A percentile compares a stretch with the other conserved stretches of the same genome.
phyloP scores from a whole-genome alignment of 2,888 invertebrate genomes.

The Tillus elongatus region DNA sequence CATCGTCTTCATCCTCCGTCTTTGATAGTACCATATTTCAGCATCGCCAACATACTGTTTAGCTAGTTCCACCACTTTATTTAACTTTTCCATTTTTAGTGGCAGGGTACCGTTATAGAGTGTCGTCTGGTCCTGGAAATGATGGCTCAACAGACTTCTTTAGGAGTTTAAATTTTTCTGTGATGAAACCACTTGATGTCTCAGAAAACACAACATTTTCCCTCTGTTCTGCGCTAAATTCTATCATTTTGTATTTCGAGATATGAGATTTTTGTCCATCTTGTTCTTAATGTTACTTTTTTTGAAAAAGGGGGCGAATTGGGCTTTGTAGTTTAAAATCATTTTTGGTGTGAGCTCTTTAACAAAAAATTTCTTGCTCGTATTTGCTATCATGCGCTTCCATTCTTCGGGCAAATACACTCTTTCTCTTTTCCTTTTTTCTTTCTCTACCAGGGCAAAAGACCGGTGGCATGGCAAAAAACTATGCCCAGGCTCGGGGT shows the following conservation, averaged over 20 bases:
- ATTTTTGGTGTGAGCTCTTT: neutral
- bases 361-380: neutral
- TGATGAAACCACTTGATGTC: neutral
- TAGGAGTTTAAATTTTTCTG: neutral
- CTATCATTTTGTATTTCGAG: too few relatives aligned
- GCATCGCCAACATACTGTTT: too few relatives aligned
- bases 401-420: neutral
- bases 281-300: neutral
- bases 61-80: too few relatives aligned
- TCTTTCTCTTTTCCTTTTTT: conserved; percentile 11
- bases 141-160: neutral
- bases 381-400: neutral
- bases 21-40: too few relatives aligned
- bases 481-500: conserved; percentile 15
- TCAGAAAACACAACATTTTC: too few relatives aligned
- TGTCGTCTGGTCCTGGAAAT: too few relatives aligned
- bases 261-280: too few relatives aligned
- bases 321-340: neutral
- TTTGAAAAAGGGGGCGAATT: neutral
- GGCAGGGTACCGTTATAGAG: too few relatives aligned
- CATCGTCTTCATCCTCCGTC: too few relatives aligned
- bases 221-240: too few relatives aligned
- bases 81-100: too few relatives aligned
- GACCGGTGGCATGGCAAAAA: conserved; percentile 17
- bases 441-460: conserved; percentile 17